Evolutionary conservation across 2,113 vertebrate species (phyloP).

Genomic region (Daboia siamensis): DNA sequence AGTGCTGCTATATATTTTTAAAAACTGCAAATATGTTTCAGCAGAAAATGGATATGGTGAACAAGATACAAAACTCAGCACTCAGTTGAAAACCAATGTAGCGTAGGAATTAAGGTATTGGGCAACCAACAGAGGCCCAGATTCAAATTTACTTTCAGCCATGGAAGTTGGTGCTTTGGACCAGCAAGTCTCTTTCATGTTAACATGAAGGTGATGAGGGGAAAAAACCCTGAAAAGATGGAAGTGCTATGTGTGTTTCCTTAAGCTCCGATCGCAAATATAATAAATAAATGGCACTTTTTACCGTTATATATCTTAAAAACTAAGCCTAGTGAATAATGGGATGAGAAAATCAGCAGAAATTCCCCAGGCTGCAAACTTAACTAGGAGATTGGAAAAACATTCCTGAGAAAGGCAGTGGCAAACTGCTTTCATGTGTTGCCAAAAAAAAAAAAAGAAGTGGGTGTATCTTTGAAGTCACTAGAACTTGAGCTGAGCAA

Average conservation of each 20-base stretch:
- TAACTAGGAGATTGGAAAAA: neutral
- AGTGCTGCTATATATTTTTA: neutral
- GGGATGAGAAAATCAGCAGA: neutral
- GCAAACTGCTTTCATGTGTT: neutral
- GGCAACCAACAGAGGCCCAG: neutral
- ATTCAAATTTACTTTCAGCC: neutral
- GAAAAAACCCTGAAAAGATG: neutral
- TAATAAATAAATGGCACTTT: neutral
- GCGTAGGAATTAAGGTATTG: neutral
- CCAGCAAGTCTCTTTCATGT: neutral
- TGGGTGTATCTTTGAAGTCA: neutral
- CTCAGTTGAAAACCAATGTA: neutral
- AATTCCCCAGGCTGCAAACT: neutral
- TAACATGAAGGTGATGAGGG: neutral
- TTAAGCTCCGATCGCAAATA: neutral
- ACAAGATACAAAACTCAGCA: neutral
- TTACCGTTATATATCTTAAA: neutral
- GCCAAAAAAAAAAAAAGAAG: neutral
- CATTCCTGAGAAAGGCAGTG: neutral
- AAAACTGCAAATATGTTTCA: neutral
- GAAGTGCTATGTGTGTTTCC: neutral
- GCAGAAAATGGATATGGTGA: neutral
- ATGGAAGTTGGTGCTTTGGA: neutral
- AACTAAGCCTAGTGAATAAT: neutral
- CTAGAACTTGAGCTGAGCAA: neutral